These are phyloP conservation scores for Helleia helle DNA, from an alignment of 2,888 invertebrate genomes.

Conservation along the genomic window DNA sequence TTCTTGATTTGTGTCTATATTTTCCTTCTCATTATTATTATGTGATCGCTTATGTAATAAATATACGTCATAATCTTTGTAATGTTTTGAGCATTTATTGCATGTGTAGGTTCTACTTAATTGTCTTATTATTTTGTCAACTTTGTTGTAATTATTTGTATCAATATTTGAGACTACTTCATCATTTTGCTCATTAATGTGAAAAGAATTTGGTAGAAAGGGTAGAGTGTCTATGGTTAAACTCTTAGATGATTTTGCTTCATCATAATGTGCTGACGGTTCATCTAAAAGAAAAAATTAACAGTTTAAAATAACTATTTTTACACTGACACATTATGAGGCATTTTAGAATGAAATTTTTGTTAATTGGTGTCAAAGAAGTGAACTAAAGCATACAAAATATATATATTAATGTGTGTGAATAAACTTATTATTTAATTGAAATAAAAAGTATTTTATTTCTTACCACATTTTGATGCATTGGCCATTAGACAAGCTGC, in stretches of 20 bases:
- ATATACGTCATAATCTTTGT: conserved; percentile 62
- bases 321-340: too few species aligned
- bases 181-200: conserved; percentile 4
- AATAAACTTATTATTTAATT: too few species aligned
- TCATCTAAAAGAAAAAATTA: background rate
- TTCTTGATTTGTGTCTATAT: conserved; percentile 30
- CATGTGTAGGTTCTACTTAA: conserved; percentile 37
- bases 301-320: too few species aligned
- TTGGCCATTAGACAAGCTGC: conserved; percentile 31
- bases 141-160: conserved; percentile 4
- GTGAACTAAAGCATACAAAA: too few species aligned
- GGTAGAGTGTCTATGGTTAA: background rate
- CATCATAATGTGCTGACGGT: background rate
- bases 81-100: conserved; percentile 52
- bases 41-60: conserved; percentile 47
- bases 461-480: conserved; percentile 25
- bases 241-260: background rate
- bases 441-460: too few species aligned
- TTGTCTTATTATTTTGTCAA: conserved; percentile 10
- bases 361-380: too few species aligned
- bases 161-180: conserved; percentile 8
- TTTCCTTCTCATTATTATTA: conserved; percentile 36
- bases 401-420: too few species aligned
- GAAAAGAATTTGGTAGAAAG: background rate
- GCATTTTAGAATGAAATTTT: too few species aligned